Percentiles rank a stretch among this genome's conserved stretches.
Conservation (phyloP, 2,797 vertebrate genomes). For the Spea hammondii region DNA sequence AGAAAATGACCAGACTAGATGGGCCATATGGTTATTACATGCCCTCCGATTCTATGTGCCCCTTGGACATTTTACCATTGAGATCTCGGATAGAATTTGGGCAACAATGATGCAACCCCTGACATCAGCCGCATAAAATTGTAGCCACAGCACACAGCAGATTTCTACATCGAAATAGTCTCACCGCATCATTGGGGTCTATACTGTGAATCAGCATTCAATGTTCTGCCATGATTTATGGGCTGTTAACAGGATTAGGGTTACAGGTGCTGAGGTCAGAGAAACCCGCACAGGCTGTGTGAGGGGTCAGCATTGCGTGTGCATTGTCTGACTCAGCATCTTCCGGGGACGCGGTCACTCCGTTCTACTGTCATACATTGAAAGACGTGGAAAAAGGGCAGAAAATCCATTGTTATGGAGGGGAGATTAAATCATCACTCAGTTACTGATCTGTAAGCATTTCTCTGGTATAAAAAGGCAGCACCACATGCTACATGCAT, state of each 20-base stretch:
- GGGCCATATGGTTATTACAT: too few species aligned
- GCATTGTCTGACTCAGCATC: conserved; percentile 44
- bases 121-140: too few species aligned
- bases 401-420: conserved; percentile 34
- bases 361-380: conserved; percentile 6
- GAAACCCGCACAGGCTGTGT: conserved; percentile 5
- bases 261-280: conserved; percentile 46
- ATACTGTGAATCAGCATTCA: conserved; percentile 36
- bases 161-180: conserved; percentile 2
- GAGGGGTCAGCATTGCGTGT: conserved; percentile 41
- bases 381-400: conserved; percentile 15
- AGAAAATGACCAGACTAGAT: too few species aligned
- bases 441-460: conserved; percentile 8
- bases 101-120: too few species aligned
- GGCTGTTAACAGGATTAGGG: conserved; percentile 44
- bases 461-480: neutral
- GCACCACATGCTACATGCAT: neutral
- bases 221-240: conserved; percentile 38
- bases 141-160: neutral
- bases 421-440: conserved; percentile 36
- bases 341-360: conserved; percentile 23
- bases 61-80: too few species aligned
- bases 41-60: too few species aligned
- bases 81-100: too few species aligned
- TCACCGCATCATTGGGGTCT: conserved; percentile 9